These are phyloP conservation scores for Oscheius sp. DNA, from an alignment of 2,888 invertebrate genomes.

Conservation along the genomic window DNA sequence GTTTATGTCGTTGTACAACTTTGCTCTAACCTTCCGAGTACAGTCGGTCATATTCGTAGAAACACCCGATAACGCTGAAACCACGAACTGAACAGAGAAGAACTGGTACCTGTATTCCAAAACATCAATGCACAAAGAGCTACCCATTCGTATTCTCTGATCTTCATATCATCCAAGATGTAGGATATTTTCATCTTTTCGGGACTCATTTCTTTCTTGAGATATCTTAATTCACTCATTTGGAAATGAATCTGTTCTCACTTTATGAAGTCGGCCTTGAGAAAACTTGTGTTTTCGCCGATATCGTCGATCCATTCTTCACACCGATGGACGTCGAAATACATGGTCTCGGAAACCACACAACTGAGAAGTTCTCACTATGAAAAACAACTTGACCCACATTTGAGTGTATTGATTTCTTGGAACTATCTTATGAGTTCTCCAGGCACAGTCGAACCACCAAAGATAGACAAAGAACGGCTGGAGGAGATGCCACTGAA, in stretches of 20 bases:
- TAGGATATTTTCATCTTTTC: slow-evolving; percentile 23
- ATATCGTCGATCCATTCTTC: slow-evolving; percentile 30
- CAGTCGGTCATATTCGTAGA: background rate
- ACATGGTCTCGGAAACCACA: slow-evolving; percentile 27
- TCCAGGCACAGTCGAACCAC: slow-evolving; percentile 30
- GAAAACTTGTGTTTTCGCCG: background rate
- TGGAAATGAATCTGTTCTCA: background rate
- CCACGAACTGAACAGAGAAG: background rate
- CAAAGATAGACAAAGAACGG: slow-evolving; percentile 27
- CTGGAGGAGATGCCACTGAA: slow-evolving; percentile 21
- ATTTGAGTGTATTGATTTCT: slow-evolving; percentile 17
- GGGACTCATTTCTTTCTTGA: slow-evolving; percentile 27
- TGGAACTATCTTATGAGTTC: slow-evolving; percentile 21
- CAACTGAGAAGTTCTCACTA: background rate
- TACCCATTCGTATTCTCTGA: slow-evolving; percentile 18
- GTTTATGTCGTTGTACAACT: slow-evolving; percentile 25
- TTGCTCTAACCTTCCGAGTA: background rate
- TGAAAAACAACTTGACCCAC: background rate
- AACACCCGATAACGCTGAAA: background rate
- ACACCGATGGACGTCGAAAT: slow-evolving; percentile 14
- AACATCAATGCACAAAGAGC: slow-evolving; percentile 8
- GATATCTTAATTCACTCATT: background rate
- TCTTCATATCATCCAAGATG: slow-evolving; percentile 17
- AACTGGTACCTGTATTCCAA: slow-evolving; percentile 12
- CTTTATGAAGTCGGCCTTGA: slow-evolving; percentile 13